Evolutionary conservation across 2,113 vertebrate species (phyloP).

Genomic region (Apodemus sylvaticus): DNA sequence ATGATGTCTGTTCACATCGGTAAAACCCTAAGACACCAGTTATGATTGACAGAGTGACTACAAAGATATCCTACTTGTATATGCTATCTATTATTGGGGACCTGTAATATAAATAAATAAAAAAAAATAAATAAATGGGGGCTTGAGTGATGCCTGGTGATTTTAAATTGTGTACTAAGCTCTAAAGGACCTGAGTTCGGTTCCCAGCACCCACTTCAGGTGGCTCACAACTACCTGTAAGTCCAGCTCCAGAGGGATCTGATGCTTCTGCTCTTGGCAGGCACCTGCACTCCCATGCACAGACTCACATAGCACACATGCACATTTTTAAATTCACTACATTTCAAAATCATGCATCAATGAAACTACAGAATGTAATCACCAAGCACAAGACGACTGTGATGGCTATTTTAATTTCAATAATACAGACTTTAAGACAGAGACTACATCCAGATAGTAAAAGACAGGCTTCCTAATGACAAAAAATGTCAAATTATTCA

Average conservation of each 20-base stretch:
- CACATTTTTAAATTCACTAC: background rate
- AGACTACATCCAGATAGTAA: conserved; percentile 28
- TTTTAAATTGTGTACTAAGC: background rate
- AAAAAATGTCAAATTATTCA: conserved; percentile 57
- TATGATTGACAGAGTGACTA: background rate
- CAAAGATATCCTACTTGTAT: conserved; percentile 18
- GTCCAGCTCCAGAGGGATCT: background rate
- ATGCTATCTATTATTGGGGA: background rate
- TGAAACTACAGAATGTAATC: background rate
- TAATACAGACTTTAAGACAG: conserved; percentile 52
- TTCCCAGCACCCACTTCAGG: background rate
- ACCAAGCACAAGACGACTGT: background rate
- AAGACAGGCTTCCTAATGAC: conserved; percentile 41
- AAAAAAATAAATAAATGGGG: background rate
- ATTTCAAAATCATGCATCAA: background rate
- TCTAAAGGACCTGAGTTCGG: background rate
- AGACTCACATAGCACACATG: background rate
- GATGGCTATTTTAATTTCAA: conserved; percentile 34
- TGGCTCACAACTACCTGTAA: background rate
- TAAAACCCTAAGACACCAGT: background rate
- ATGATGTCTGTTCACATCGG: too few species aligned
- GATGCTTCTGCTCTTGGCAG: background rate
- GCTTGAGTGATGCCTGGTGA: background rate
- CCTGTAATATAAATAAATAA: background rate
- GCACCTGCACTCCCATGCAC: background rate